Conservation (phyloP, 2,888 invertebrate genomes). For the Saturnia japonica region DNA sequence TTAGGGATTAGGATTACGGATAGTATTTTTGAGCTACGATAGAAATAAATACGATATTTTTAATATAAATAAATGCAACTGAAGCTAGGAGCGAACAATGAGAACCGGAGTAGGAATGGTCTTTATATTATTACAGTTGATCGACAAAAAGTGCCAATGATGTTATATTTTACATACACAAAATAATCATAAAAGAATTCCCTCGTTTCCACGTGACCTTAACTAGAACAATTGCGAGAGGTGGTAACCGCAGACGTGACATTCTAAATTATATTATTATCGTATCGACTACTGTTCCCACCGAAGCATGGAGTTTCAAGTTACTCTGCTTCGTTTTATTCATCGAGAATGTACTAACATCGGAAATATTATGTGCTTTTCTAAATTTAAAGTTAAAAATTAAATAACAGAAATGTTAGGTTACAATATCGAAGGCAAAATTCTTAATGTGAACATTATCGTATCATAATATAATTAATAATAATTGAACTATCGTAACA, state of each 20-base stretch:
- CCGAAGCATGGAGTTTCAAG: slow-evolving; percentile 27
- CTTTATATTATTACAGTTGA: neutral
- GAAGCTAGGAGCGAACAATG: no score
- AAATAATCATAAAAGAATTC: slow-evolving; percentile 7
- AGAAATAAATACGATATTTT: no score
- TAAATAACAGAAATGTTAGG: neutral
- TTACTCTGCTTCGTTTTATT: slow-evolving; percentile 30
- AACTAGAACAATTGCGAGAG: slow-evolving; percentile 16
- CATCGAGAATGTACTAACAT: slow-evolving; percentile 21
- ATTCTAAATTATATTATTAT: slow-evolving; percentile 27
- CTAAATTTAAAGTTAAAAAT: no score
- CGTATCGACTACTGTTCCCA: slow-evolving; percentile 20
- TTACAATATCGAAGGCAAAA: neutral
- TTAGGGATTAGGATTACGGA: no score
- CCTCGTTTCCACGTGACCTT: slow-evolving; percentile 14
- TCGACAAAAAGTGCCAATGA: neutral
- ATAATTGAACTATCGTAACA: neutral
- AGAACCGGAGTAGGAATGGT: no score
- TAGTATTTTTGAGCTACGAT: no score
- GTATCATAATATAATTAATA: neutral
- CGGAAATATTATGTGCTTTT: neutral
- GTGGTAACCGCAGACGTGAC: slow-evolving; percentile 17
- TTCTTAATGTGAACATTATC: neutral
- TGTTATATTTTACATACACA: neutral
- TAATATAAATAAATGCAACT: no score